Percentiles rank a stretch among this genome's conserved stretches.
Evolutionary conservation across 2,113 vertebrate genomes (phyloP).

Genomic region (Tringa solitaria): DNA sequence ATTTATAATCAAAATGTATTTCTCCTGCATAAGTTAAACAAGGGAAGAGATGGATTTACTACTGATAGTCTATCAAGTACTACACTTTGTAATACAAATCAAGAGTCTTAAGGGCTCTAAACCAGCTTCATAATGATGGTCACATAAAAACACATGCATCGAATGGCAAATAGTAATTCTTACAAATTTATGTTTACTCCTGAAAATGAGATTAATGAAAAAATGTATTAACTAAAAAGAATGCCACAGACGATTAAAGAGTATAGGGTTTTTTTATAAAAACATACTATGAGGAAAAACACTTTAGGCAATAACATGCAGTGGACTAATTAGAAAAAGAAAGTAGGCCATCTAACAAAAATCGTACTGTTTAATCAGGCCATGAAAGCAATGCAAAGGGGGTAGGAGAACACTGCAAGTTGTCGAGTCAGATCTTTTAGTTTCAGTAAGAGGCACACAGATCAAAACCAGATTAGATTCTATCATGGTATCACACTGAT

Average conservation of each 20-base stretch:
- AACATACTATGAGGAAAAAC: neutral
- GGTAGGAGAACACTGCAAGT: neutral
- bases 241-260: neutral
- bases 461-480: neutral
- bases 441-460: neutral
- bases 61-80: neutral
- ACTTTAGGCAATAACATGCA: neutral
- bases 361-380: slow-evolving; percentile 7
- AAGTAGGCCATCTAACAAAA: slow-evolving; percentile 29
- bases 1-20: neutral
- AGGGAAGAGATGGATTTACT: neutral
- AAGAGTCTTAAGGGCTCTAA: neutral
- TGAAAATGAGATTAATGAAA: neutral
- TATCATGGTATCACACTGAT: neutral
- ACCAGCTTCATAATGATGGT: neutral
- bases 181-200: neutral
- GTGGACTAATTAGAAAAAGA: slow-evolving; percentile 26
- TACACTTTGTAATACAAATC: neutral
- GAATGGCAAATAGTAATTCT: neutral
- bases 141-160: neutral
- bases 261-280: neutral
- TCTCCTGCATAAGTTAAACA: neutral
- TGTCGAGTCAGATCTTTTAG: slow-evolving; percentile 2
- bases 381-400: neutral
- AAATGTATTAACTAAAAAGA: neutral